Percentiles rank a stretch among this genome's conserved stretches.
Conservation (phyloP, 2,113 vertebrate genomes). For the Regulus satrapa region DNA sequence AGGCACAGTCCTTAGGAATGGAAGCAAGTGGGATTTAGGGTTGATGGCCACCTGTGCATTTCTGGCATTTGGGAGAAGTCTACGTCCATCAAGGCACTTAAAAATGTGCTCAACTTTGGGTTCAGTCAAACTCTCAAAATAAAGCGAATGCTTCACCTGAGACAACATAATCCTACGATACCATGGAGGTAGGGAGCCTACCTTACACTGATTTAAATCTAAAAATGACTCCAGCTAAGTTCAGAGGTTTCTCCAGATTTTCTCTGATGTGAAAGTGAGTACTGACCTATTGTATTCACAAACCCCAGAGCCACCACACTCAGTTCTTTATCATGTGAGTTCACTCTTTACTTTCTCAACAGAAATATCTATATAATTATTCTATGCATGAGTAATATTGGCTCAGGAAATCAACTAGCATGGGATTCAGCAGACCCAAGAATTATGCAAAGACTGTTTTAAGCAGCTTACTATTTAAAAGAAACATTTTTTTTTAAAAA, state of each 20-base stretch:
- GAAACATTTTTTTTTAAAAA: neutral
- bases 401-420: conserved; percentile 26
- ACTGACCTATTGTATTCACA: neutral
- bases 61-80: neutral
- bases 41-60: neutral
- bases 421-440: conserved; percentile 2
- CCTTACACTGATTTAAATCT: neutral
- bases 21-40: neutral
- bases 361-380: conserved; percentile 24
- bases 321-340: neutral
- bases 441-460: conserved; percentile 47
- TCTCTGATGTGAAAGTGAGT: neutral
- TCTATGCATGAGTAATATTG: neutral
- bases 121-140: neutral
- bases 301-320: neutral
- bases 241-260: neutral
- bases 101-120: neutral
- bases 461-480: conserved; percentile 49
- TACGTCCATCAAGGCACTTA: neutral
- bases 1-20: neutral
- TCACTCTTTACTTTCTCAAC: neutral
- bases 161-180: neutral
- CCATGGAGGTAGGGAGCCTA: neutral
- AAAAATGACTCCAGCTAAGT: neutral
- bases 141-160: neutral